Evolutionary conservation across 2,888 invertebrate species (phyloP).

Genomic region (Salpingus planirostris): DNA sequence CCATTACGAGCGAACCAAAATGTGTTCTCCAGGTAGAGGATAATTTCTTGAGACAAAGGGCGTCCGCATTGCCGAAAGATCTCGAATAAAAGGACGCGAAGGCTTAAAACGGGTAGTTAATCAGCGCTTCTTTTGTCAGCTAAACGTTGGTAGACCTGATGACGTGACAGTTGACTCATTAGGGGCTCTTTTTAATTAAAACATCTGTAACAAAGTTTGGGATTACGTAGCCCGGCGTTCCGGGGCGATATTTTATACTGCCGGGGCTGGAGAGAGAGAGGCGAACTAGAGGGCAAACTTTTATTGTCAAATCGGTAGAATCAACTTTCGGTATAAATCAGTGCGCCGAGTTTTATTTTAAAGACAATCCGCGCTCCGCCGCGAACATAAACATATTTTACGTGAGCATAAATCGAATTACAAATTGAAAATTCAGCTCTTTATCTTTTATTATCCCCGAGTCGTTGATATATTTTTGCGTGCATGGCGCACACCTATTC

Average conservation of each 20-base stretch:
- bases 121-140: constrained; percentile 17
- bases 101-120: constrained; percentile 14
- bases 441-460: constrained; percentile 12
- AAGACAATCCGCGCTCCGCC: constrained; percentile 15
- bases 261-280: constrained; percentile 5
- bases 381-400: constrained; percentile 17
- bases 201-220: constrained; percentile 15
- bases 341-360: constrained; percentile 13
- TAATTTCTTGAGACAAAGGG: no score
- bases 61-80: no score
- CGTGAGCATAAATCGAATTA: constrained; percentile 16
- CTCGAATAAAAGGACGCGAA: no score
- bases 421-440: constrained; percentile 16
- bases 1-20: no score
- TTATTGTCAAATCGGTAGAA: constrained; percentile 17
- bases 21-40: no score
- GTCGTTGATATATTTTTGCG: constrained; percentile 9
- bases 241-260: constrained; percentile 14
- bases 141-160: constrained; percentile 14
- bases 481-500: constrained; percentile 3
- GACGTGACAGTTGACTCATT: constrained; percentile 17
- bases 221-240: constrained; percentile 10
- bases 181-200: constrained; percentile 15
- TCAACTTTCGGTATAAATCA: constrained; percentile 18
- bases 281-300: constrained; percentile 12